phyloP scores from a whole-genome alignment of 2,113 vertebrate genomes.

The Onychorhynchus coronatus region DNA sequence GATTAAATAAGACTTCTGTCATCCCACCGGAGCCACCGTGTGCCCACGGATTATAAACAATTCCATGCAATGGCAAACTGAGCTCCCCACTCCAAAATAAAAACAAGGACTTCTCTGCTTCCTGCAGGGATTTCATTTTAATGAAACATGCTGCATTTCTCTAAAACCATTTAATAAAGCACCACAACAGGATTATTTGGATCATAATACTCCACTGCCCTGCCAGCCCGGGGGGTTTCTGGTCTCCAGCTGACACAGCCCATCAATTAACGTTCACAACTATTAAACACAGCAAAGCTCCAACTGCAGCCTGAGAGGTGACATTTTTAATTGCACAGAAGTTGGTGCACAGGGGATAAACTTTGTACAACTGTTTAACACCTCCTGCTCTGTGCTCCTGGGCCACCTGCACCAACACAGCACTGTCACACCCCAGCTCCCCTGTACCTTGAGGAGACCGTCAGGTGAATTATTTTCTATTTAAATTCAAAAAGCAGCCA shows the following conservation, averaged over 20 bases:
- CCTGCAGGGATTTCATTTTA: conserved; percentile 11
- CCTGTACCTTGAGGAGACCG: background rate
- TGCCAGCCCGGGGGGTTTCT: background rate
- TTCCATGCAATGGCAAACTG: background rate
- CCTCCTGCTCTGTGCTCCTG: background rate
- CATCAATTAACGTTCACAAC: background rate
- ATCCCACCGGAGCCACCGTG: background rate
- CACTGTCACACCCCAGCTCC: background rate
- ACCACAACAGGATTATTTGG: conserved; percentile 11
- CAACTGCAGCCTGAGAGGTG: background rate
- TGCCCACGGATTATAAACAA: background rate
- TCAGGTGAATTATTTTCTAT: background rate
- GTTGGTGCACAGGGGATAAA: background rate
- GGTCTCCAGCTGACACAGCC: background rate
- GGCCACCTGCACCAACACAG: background rate
- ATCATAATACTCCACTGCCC: background rate
- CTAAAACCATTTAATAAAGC: conserved; percentile 25
- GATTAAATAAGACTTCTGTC: background rate
- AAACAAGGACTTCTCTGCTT: background rate
- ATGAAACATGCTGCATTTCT: background rate
- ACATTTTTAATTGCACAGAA: background rate
- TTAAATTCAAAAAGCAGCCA: background rate
- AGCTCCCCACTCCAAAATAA: background rate
- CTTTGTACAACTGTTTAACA: background rate
- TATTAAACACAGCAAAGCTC: background rate